phyloP scores from a whole-genome alignment of 1,140 invertebrate genomes.

The Phortica variegata region DNA sequence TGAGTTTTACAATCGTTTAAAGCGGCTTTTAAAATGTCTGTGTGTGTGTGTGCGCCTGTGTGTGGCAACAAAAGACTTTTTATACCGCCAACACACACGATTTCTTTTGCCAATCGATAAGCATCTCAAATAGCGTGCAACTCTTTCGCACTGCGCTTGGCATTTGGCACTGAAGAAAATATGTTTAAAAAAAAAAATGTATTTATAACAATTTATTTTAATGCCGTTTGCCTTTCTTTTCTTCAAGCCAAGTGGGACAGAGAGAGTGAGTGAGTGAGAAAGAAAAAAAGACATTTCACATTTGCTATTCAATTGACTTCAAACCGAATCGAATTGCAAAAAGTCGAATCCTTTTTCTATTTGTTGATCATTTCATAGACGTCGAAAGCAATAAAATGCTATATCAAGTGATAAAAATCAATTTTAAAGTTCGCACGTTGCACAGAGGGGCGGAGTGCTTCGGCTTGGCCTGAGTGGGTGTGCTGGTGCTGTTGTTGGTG shows the following conservation, averaged over 20 bases:
- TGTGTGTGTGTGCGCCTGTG: background rate
- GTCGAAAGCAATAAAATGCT: conserved; percentile 41
- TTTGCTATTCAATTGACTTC: no score
- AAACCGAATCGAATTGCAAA: no score
- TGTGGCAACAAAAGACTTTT: no score
- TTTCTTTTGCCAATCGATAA: conserved; percentile 20
- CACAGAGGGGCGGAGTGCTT: conserved; percentile 25
- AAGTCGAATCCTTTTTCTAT: background rate
- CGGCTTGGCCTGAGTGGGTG: conserved; percentile 2
- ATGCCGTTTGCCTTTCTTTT: conserved; percentile 15
- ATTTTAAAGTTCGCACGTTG: conserved; percentile 7
- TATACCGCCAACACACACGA: conserved; percentile 3
- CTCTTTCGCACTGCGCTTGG: no score
- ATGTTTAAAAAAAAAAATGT: conserved; percentile 9
- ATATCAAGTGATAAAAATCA: conserved; percentile 50
- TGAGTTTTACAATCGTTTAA: no score
- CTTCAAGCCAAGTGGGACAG: no score
- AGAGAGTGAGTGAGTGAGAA: no score
- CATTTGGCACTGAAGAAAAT: conserved; percentile 1
- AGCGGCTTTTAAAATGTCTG: no score
- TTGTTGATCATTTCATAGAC: conserved; percentile 5
- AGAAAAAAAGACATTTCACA: no score
- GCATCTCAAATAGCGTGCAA: conserved; percentile 14
- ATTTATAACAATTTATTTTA: conserved; percentile 53
- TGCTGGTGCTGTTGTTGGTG: conserved; percentile 5